A percentile compares a stretch with the other conserved stretches of the same genome.
Conservation (phyloP, 1,140 invertebrate species). For the Aphelinus certus region DNA sequence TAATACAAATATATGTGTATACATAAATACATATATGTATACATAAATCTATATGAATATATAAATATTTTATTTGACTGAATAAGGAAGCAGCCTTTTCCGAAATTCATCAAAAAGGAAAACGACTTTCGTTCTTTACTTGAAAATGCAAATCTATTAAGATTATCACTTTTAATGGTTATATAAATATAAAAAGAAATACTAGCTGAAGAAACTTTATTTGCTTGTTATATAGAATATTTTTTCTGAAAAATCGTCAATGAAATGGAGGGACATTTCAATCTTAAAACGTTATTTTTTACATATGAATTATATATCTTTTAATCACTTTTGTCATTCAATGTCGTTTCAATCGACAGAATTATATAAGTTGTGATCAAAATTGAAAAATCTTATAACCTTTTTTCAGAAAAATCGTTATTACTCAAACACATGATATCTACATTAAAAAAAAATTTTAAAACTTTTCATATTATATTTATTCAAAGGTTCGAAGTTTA, state of each 20-base stretch:
- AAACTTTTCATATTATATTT: too few relatives aligned
- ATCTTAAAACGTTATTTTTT: conserved; percentile 30
- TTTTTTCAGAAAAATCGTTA: conserved; percentile 36
- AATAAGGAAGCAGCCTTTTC: conserved; percentile 17
- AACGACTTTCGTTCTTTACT: conserved; percentile 19
- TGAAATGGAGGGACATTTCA: conserved; percentile 15
- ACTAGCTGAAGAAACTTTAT: conserved; percentile 26
- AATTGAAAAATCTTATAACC: conserved; percentile 34
- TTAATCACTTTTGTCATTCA: conserved; percentile 37
- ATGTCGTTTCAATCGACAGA: conserved; percentile 15
- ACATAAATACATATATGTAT: too few relatives aligned
- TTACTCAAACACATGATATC: conserved; percentile 2
- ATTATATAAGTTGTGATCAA: conserved; percentile 32
- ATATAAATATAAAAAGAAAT: conserved; percentile 29
- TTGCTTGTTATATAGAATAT: conserved; percentile 21
- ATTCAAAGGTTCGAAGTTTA: too few relatives aligned
- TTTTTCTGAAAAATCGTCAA: conserved; percentile 12
- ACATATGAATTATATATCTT: conserved; percentile 25
- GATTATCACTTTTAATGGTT: conserved; percentile 22
- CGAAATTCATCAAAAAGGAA: conserved; percentile 27
- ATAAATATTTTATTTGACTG: conserved; percentile 32
- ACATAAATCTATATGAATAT: too few relatives aligned
- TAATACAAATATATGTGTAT: conserved; percentile 17
- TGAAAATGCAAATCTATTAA: conserved; percentile 15
- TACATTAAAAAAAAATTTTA: too few relatives aligned